Conservation (phyloP, 2,113 vertebrate species). For the Ctenodactylus gundi region DNA sequence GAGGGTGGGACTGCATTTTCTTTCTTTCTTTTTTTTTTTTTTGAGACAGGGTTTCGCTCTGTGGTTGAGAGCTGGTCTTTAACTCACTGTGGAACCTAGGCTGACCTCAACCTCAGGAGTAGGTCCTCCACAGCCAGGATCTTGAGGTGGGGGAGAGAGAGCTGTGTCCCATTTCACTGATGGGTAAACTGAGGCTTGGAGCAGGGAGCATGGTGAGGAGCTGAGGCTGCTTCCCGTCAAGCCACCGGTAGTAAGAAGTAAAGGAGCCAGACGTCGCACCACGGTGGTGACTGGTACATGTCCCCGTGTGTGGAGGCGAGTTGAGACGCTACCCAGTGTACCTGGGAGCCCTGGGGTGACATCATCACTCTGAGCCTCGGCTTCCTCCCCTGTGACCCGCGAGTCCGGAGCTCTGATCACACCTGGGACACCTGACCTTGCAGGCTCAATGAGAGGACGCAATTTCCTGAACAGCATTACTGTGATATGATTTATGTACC, state of each 20-base stretch:
- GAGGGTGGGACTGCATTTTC: rapidly evolving
- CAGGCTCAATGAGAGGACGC: neutral
- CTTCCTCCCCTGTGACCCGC: neutral
- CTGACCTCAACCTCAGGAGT: too few species aligned
- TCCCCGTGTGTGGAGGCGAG: too few species aligned
- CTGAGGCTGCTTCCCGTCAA: neutral
- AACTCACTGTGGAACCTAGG: too few species aligned
- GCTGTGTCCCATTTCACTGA: neutral
- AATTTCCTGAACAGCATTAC: neutral
- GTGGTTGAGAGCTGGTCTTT: too few species aligned
- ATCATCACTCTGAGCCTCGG: neutral
- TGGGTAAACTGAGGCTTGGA: neutral
- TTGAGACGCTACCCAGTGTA: neutral
- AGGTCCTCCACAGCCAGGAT: neutral
- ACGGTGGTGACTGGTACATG: neutral
- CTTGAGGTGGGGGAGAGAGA: too few species aligned
- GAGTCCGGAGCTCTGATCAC: neutral
- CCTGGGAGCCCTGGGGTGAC: neutral
- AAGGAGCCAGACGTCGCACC: neutral
- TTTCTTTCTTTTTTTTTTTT: too few species aligned
- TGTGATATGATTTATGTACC: neutral
- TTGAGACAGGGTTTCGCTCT: too few species aligned
- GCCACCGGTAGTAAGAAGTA: neutral
- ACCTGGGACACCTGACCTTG: too few species aligned
- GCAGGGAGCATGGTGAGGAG: neutral